Base-by-base conservation (phyloP, 2,113 vertebrate genomes). In the Desmodus rotundus region DNA sequence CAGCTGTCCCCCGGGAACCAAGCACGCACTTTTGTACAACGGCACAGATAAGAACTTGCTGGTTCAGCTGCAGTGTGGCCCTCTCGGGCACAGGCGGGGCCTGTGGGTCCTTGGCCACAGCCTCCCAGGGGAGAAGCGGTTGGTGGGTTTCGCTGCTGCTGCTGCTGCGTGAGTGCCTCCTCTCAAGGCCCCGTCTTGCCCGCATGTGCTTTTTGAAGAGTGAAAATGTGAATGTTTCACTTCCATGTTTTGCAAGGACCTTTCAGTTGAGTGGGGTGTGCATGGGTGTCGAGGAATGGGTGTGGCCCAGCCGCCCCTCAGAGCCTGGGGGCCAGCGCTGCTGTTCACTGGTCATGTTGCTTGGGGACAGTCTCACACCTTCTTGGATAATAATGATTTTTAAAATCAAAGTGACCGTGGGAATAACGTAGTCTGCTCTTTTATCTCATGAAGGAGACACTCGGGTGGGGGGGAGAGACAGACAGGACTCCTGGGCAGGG, bases 1-100 rank as follows among this genome's bases (percentile, higher is more conserved):
- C 47, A 85, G 9, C 43, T 41, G 47, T 33, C 95, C 24, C 73
- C 56, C 24, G 87, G 72, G 63, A 41, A 2, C 45, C 65, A 28
- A 96, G 97, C 87, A 38, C n/a, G 61, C 5, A 8, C 20, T 47
- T 88, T 73, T 89, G 72, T 47, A 78, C 63, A 92, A 77, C 50
- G 82, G 80, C 26, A 54, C 85, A 28, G 87, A 73, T 0, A 9
- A 50, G 87, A 56, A 91, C 93, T 67, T 63, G 45, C 45, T 3
- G 41, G 77, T 61, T 47, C 14, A 73, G 7, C 90, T 78, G 47
- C 14, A 10, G 36, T 31, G 17, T 72, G 43, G 13, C 54, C n/a
- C n/a, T 67, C 90, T 96, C 47, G 41, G 61, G 72, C 17, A 68
- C 16, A 56, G 50, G 33, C 41, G 43, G 77, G 13, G 76, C 70